These are phyloP conservation scores for Spodoptera littoralis DNA, from an alignment of 2,888 invertebrate species.

Conservation along the genomic window DNA sequence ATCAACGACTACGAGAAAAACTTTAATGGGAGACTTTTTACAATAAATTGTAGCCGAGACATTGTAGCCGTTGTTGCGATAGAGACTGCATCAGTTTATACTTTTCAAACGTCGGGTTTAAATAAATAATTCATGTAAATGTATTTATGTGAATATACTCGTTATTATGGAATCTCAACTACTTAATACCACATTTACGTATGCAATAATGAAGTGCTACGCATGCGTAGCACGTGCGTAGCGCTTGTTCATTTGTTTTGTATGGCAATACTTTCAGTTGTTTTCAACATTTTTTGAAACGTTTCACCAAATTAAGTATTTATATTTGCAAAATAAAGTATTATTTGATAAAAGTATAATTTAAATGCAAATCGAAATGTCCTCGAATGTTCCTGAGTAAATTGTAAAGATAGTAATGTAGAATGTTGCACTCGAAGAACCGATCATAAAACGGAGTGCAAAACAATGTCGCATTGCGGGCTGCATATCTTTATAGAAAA, in stretches of 20 bases:
- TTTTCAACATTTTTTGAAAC: constrained; percentile 1
- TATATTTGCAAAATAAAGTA: constrained; percentile 7
- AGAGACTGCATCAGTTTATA: constrained; percentile 2
- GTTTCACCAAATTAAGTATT: constrained; percentile 12
- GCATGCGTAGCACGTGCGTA: constrained; percentile 36
- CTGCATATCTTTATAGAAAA: constrained; percentile 20
- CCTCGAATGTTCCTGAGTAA: constrained; percentile 5
- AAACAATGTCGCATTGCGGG: constrained; percentile 43
- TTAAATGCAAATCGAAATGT: constrained; percentile 12
- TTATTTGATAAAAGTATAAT: constrained; percentile 12
- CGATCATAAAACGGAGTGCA: constrained; percentile 21
- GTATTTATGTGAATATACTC: no score
- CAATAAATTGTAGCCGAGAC: constrained; percentile 16
- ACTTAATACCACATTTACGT: not conserved
- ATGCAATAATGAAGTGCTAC: constrained; percentile 18
- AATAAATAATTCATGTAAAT: no score
- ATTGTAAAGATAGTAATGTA: constrained; percentile 15
- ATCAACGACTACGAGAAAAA: constrained; percentile 28
- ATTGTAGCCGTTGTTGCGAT: constrained; percentile 20
- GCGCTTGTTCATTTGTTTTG: constrained; percentile 11
- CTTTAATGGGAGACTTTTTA: constrained; percentile 33
- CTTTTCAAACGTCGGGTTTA: not conserved
- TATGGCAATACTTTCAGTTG: not conserved
- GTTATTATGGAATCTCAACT: not conserved
- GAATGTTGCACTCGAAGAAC: constrained; percentile 14